Evolutionary conservation across 2,797 vertebrate species (phyloP).

Genomic region (Setipinna tenuifilis): DNA sequence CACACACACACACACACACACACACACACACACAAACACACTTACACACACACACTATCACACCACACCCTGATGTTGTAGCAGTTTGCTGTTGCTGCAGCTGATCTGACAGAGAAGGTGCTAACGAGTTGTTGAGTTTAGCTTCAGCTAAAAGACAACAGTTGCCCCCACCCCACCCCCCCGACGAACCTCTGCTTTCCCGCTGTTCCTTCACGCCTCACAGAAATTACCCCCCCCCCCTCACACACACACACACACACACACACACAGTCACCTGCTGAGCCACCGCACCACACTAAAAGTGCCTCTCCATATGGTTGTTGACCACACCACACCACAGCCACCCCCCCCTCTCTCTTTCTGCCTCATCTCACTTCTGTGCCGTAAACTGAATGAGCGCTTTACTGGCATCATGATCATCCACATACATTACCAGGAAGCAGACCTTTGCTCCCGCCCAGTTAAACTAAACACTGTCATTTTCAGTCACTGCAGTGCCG

Average conservation of each 20-base stretch:
- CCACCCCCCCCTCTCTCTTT: not conserved
- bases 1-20: not conserved
- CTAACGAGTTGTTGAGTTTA: constrained; percentile 7
- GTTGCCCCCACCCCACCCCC: too few species aligned
- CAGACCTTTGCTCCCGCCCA: not conserved
- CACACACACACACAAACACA: not conserved
- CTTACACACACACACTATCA: not conserved
- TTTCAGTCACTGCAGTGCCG: not conserved
- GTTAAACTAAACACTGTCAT: not conserved
- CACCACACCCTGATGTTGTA: constrained; percentile 24
- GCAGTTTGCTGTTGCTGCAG: not conserved
- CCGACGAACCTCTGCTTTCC: not conserved
- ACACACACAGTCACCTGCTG: not conserved
- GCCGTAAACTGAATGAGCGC: not conserved
- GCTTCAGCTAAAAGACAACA: not conserved
- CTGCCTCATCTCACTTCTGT: not conserved
- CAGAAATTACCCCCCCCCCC: constrained; percentile 35
- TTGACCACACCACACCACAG: not conserved
- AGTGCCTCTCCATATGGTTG: not conserved
- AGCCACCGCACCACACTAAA: not conserved
- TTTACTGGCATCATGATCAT: not conserved
- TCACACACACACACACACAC: constrained; percentile 43
- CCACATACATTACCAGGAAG: not conserved
- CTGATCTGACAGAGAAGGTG: not conserved
- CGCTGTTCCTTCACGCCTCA: not conserved